Evolutionary conservation across 2,797 vertebrate genomes (phyloP), one percentile per base, ranked within the genome.

Genomic region (Eospalax fontanierii): DNA sequence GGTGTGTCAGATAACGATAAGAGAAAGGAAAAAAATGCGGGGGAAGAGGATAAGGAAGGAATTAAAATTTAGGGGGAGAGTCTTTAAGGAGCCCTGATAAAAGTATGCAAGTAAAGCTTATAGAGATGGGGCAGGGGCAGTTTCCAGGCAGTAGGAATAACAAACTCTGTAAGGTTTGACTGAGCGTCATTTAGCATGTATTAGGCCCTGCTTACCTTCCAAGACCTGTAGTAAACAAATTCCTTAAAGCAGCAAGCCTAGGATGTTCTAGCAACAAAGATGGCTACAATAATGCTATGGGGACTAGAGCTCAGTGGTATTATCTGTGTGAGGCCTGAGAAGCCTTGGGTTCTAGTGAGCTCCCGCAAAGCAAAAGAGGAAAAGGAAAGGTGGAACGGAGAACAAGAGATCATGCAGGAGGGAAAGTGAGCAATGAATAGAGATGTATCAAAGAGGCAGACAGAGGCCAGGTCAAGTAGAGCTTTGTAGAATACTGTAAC

Each of bases 51-150:
- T 70, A 33, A 86, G 59, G 74, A 76, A 74, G 75, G 57, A 86
- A 94, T 21, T 38, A 70, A 75, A 70, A 30, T 40, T 40, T 35
- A 50, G 38, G 38, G 50, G 35, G 75, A 87, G 80, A 33, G 57
- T 24, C 4, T 84, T 68, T 9, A 78, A 50, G 12, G 35, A 92
- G 84, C 54, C 9, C 79, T 89, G 90, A 89, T 46, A 43, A 46
- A 68, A 61, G 46, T 22, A 22, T 43, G 38, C 40, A 54, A 83
- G 43, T n/a, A 63, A 80, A 35, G 50, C 16, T 87, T 46, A 6
- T 2, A 15, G 10, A 24, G 54, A 28, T 21, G 75, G 19, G 43
- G 38, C 4, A 24, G n/a, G 21, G 46, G 66, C 19, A 18, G 16
- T 21, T 75, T 81, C 70, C 33, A 35, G 50, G 50, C 33, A 65